Evolutionary conservation across 2,797 vertebrate genomes (phyloP), one percentile per base, ranked within the genome.

Genomic region (Emydoidea blandingii): DNA sequence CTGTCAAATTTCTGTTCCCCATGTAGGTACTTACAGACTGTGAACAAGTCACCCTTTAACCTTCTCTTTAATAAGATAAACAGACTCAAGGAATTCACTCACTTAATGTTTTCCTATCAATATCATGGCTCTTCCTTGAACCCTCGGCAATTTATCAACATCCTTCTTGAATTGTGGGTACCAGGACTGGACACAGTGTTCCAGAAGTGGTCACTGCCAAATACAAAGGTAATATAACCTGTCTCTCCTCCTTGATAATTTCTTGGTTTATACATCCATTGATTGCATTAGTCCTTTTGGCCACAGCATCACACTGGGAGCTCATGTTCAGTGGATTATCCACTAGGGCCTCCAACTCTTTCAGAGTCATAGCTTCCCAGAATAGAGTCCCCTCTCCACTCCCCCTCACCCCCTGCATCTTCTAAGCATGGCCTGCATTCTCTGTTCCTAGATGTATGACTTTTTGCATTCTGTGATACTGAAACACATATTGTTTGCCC

Each of bases 1-100:
- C 78, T 92, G 91, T 95, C 88, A 57, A 21, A 8, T 78, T 62
- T 53, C 81, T 89, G 76, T 92, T 96, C 88, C 94, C 90, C 31
- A 52, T 86, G 53, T 52, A 83, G 85, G 41, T 72, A 81, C 89
- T 93, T 93, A 84, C 37, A 89, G 94, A 92, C 52, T 2, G 85
- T 27, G 12, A 95, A 62, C 44, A 89, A 91, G 57, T 96, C 2
- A 72, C 37, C 95, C 31, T 84, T 91, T 53, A 74, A 15, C 53
- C 89, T 95, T 50, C 12, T 31, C 81, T 90, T 80, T 92, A 34
- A 59, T 11, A 56, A 95, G 86, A 47, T n/a, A 79, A 87, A n/a
- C 8, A n/a, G 34, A n/a, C 7, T 65, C 31, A 65, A 65, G 16
- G 34, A 65, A 34, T n/a, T 68, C 6, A 68, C 37, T 68, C n/a